A percentile compares a stretch with the other conserved stretches of the same genome.
Evolutionary conservation across 2,888 invertebrate species (phyloP).

Genomic region (Microctonus hyperodae): DNA sequence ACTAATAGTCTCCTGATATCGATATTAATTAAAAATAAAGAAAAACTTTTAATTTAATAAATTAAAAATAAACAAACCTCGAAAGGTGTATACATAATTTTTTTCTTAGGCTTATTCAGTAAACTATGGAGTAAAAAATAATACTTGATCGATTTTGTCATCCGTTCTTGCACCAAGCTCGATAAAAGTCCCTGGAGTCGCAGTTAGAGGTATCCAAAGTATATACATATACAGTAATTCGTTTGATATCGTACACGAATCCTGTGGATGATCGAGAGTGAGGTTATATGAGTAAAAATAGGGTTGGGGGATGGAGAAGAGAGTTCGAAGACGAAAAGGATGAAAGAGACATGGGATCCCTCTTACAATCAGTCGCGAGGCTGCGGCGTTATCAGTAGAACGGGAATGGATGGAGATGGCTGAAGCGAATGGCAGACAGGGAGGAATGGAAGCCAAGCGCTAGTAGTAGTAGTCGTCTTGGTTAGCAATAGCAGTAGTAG

Average conservation of each 20-base stretch:
- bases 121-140: too few species aligned
- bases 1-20: too few species aligned
- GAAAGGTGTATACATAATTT: neutral
- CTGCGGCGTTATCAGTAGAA: constrained; percentile 24
- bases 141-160: neutral
- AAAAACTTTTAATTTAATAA: too few species aligned
- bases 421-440: constrained; percentile 1
- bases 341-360: constrained; percentile 27
- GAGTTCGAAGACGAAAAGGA: constrained; percentile 13
- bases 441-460: constrained; percentile 19
- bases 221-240: constrained; percentile 2
- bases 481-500: neutral
- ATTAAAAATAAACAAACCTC: too few species aligned
- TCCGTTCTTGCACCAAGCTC: neutral
- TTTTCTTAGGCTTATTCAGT: too few species aligned
- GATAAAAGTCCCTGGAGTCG: constrained; percentile 6
- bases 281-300: constrained; percentile 6
- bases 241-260: constrained; percentile 22
- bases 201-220: neutral
- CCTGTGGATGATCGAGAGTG: constrained; percentile 14
- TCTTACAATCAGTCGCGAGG: constrained; percentile 29
- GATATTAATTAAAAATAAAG: too few species aligned
- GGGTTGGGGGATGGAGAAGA: constrained; percentile 5
- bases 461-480: neutral
- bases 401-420: constrained; percentile 24